Evolutionary conservation across 1,140 invertebrate genomes (phyloP).

Genomic region (Chlorops oryzae): DNA sequence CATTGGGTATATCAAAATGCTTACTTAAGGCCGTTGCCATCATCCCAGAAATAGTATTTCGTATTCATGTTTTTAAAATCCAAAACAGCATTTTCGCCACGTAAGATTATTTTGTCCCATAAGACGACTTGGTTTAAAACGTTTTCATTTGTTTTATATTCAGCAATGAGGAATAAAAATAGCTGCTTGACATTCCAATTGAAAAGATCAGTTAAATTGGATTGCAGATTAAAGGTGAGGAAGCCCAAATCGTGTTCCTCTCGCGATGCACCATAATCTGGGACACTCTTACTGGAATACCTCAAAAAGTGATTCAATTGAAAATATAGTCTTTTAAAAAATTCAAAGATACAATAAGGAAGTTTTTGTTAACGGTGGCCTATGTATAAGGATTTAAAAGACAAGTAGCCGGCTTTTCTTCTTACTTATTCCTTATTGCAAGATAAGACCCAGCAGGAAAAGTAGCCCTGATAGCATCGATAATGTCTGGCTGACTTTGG

Average conservation of each 20-base stretch:
- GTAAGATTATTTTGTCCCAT: constrained; percentile 97
- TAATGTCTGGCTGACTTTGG: too few relatives aligned
- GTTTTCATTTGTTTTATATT: constrained; percentile 88
- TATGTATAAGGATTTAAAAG: background rate
- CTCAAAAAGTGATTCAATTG: constrained; percentile 22
- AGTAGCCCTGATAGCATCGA: background rate
- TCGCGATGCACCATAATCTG: constrained; percentile 88
- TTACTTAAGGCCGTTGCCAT: constrained; percentile 93
- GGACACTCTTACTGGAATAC: constrained; percentile 82
- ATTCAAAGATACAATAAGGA: background rate
- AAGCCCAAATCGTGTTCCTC: constrained; percentile 95
- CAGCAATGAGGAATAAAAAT: constrained; percentile 93
- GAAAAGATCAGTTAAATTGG: constrained; percentile 86
- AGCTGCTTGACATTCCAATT: constrained; percentile 99
- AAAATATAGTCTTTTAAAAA: constrained; percentile 1
- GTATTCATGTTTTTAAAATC: constrained; percentile 93
- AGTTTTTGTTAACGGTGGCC: background rate
- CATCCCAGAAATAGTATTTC: constrained; percentile 99
- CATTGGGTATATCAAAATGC: constrained; percentile 19
- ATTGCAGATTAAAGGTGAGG: constrained; percentile 89
- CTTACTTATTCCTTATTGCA: background rate
- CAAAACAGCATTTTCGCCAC: constrained; percentile 86
- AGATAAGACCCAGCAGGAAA: background rate
- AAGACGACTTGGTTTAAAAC: constrained; percentile 90
- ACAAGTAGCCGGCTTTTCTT: background rate